These are phyloP conservation scores for Drosophila neotestacea DNA, from an alignment of 2,888 invertebrate genomes.

Conservation along the genomic window DNA sequence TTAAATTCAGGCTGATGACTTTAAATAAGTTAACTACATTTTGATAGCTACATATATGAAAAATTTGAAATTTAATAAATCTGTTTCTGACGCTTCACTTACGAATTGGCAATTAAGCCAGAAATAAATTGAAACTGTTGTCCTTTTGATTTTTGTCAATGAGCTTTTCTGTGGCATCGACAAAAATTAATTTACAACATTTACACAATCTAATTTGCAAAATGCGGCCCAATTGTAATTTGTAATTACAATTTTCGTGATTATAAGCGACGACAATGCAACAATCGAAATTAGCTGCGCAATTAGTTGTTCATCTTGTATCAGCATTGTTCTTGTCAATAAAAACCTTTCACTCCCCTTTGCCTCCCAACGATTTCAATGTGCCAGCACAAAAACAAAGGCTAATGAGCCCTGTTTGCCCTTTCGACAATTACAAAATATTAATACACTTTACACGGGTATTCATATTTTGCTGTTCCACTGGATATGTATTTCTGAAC, in stretches of 20 bases:
- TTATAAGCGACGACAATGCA: constrained; percentile 65
- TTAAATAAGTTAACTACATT: neutral
- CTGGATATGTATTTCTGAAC: neutral
- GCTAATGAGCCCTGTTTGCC: constrained; percentile 64
- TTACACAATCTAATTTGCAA: constrained; percentile 71
- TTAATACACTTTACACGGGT: constrained; percentile 28
- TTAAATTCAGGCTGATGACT: neutral
- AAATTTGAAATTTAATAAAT: constrained; percentile 14
- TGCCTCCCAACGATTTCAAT: neutral
- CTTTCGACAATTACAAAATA: constrained; percentile 21
- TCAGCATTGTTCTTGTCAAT: constrained; percentile 46
- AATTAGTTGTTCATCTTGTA: constrained; percentile 73
- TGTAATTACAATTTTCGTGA: constrained; percentile 78
- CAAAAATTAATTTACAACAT: constrained; percentile 72
- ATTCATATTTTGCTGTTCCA: neutral
- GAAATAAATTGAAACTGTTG: constrained; percentile 45
- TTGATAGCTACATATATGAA: too few species aligned
- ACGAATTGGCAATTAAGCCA: constrained; percentile 39
- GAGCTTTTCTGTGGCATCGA: constrained; percentile 30
- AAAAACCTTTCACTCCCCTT: neutral
- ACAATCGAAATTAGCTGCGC: constrained; percentile 78
- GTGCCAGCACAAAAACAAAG: constrained; percentile 36
- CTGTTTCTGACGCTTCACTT: constrained; percentile 10
- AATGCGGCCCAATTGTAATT: constrained; percentile 65
- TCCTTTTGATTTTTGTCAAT: constrained; percentile 47